Evolutionary conservation across 1,140 invertebrate species (phyloP).

Genomic region (Aphis craccivora): DNA sequence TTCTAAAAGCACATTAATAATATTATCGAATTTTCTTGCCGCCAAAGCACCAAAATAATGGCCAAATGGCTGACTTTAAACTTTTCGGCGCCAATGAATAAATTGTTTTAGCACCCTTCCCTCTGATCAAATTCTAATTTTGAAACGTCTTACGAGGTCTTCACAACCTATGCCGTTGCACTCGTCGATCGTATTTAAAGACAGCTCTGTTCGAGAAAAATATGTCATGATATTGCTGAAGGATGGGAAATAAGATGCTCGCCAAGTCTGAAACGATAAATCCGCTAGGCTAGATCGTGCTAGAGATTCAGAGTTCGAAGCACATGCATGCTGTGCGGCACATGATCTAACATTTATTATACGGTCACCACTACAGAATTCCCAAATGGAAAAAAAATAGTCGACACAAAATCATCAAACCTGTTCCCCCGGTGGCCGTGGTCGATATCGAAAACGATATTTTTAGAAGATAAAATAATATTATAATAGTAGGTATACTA

Average conservation of each 20-base stretch:
- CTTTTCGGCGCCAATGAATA: too few species aligned
- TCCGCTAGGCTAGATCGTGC: neutral
- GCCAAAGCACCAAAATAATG: too few species aligned
- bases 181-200: too few species aligned
- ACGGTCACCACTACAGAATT: neutral
- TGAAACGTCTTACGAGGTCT: too few species aligned
- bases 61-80: too few species aligned
- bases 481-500: neutral
- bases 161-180: too few species aligned
- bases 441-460: conserved; percentile 38
- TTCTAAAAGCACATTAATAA: too few species aligned
- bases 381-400: neutral
- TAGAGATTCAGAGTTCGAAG: neutral
- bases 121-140: too few species aligned
- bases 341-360: neutral
- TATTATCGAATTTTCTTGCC: too few species aligned
- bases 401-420: neutral
- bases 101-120: too few species aligned
- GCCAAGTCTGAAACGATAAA: neutral
- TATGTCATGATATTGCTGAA: neutral
- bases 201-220: neutral
- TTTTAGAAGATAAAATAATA: conserved; percentile 22
- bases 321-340: neutral
- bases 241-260: neutral
- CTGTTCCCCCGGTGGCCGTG: neutral